Evolutionary conservation across 2,888 invertebrate genomes (phyloP), one percentile per base, ranked within the genome.

Genomic region (Drepanosiphum platanoidis): DNA sequence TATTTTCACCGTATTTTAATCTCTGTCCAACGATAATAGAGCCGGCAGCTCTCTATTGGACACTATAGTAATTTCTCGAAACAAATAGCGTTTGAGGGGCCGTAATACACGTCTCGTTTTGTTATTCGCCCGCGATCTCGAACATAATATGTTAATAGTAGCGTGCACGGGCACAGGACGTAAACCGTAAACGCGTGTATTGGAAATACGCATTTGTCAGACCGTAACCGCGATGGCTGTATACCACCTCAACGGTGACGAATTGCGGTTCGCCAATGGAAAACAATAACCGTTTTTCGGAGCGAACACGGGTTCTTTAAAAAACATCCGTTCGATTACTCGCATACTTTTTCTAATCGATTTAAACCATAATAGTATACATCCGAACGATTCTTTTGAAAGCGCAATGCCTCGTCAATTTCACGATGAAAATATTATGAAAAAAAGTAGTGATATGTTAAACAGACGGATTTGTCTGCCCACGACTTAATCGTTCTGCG

Each of bases 1-100:
- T 30, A 71, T 80, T 80, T 68, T 80, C 68, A 71, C 71, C 22
- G 36, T 71, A 71, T 77, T 77, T 46, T 42, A 79, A 79, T 79
- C 64, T 79, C n/a, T 30, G 7, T 22, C 22, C 30, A 18, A 46
- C 34, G 46, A 79, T 68, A 18, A 22, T n/a, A 32, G 61, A 52
- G 34, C 52, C 68, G 70, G 68, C 68, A 42, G 52, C 34, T 15
- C 46, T 58, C n/a, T 46, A 68, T 46, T 42, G 34, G 3, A 52
- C 18, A n/a, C 11, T 3, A 15, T 15, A n/a, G 15, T 15, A 13
- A 32, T 68, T 52, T 68, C 52, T 79, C 15, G 64, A 42, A 78
- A 64, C 64, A 32, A 42, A 22, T 9, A 34, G 42, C 42, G 9
- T 75, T 75, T 32, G 22, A 32, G 30, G 13, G 11, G 11, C 27